Evolutionary conservation across 1,140 invertebrate species (phyloP).

Genomic region (Thrips palmi): DNA sequence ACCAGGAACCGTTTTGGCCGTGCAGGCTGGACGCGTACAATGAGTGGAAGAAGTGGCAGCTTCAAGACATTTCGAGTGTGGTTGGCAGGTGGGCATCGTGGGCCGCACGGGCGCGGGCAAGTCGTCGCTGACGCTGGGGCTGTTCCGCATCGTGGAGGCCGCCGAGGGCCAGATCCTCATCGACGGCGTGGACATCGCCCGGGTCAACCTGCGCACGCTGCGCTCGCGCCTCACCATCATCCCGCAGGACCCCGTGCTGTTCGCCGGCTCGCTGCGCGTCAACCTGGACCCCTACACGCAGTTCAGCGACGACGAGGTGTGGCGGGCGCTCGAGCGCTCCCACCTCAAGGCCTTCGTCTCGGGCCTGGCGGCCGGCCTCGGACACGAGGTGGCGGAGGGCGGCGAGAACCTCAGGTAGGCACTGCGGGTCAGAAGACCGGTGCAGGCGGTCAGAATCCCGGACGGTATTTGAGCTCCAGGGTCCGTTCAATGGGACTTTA

Average conservation of each 20-base stretch:
- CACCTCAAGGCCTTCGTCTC: constrained; percentile 55
- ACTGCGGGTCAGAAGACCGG: no score
- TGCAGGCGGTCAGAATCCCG: no score
- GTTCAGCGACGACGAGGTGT: constrained; percentile 55
- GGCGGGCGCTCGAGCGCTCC: constrained; percentile 55
- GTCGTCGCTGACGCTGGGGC: constrained; percentile 54
- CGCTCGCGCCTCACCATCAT: constrained; percentile 74
- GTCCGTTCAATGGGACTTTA: no score
- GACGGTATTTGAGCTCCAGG: no score
- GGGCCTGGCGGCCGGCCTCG: constrained; percentile 42
- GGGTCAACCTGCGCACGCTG: constrained; percentile 72
- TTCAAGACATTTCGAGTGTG: no score
- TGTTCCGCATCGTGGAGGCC: constrained; percentile 77
- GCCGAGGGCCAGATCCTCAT: constrained; percentile 69
- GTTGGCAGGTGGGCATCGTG: constrained; percentile 60
- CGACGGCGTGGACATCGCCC: constrained; percentile 68
- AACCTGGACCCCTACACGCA: constrained; percentile 68
- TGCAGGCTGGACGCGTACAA: no score
- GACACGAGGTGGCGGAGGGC: constrained; percentile 61
- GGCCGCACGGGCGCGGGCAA: constrained; percentile 69
- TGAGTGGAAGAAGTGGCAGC: no score
- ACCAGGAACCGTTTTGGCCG: no score
- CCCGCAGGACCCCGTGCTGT: constrained; percentile 70
- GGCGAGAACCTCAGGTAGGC: constrained; percentile 54
- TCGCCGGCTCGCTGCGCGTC: constrained; percentile 56